Evolutionary conservation across 2,113 vertebrate species (phyloP).

Genomic region (Burhinus bistriatus): DNA sequence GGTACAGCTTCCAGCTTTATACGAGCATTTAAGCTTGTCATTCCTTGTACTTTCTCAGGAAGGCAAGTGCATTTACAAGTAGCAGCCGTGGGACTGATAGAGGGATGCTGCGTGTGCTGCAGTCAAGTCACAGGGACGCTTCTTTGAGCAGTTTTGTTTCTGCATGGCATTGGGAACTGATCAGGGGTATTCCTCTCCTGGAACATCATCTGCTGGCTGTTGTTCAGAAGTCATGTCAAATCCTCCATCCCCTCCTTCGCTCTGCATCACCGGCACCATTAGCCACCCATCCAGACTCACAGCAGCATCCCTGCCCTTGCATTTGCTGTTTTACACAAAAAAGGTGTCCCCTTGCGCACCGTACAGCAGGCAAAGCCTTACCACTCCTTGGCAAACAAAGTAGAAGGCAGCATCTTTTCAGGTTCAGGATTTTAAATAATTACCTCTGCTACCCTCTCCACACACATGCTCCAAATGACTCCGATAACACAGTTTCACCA

Average conservation of each 20-base stretch:
- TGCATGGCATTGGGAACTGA: neutral
- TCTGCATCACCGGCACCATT: neutral
- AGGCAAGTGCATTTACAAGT: neutral
- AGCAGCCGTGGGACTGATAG: neutral
- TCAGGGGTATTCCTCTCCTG: neutral
- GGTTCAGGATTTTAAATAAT: neutral
- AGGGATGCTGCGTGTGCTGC: neutral
- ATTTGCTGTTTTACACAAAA: neutral
- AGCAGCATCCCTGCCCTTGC: neutral
- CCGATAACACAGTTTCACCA: neutral
- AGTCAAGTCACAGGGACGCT: neutral
- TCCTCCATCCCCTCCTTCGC: neutral
- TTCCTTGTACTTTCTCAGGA: neutral
- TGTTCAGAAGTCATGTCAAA: neutral
- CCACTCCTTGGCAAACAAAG: no score
- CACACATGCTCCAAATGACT: neutral
- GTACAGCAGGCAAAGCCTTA: neutral
- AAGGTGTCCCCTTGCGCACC: accelerated
- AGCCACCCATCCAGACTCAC: neutral
- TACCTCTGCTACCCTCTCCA: neutral
- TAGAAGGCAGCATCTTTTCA: neutral
- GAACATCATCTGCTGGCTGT: neutral
- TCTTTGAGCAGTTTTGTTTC: neutral
- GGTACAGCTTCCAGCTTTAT: neutral
- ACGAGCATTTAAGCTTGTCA: neutral